Conservation (phyloP, 2,888 invertebrate genomes). For the Drosophila histrio region DNA sequence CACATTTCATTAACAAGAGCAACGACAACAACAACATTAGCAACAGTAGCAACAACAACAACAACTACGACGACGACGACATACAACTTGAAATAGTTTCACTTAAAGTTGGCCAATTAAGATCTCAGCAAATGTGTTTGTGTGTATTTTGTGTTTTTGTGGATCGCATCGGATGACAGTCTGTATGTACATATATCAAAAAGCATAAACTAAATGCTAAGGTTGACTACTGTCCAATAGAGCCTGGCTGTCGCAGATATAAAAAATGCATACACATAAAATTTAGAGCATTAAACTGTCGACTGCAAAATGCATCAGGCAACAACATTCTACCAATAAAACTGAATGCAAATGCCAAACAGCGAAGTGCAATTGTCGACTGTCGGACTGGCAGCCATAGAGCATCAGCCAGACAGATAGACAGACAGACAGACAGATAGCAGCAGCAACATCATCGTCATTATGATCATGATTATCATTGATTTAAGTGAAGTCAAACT, state of each 20-base stretch:
- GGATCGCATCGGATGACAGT: constrained; percentile 13
- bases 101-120: constrained; percentile 62
- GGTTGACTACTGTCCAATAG: constrained; percentile 66
- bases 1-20: constrained; percentile 72
- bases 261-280: constrained; percentile 68
- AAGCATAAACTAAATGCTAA: constrained; percentile 74
- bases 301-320: constrained; percentile 33
- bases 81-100: constrained; percentile 11
- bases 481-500: constrained; percentile 65
- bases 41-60: constrained; percentile 23
- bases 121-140: constrained; percentile 53
- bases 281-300: constrained; percentile 79
- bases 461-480: constrained; percentile 54
- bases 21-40: constrained; percentile 19
- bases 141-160: constrained; percentile 5
- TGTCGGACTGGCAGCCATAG: constrained; percentile 16
- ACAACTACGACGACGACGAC: constrained; percentile 7
- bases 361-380: constrained; percentile 58
- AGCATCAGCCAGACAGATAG: constrained; percentile 29
- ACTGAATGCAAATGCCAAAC: constrained; percentile 78
- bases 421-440: no score
- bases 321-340: constrained; percentile 47
- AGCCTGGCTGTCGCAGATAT: constrained; percentile 38
- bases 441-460: constrained; percentile 21
- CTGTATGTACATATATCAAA: constrained; percentile 49